phyloP scores from a whole-genome alignment of 2,888 invertebrate species.

The Meta bourneti region DNA sequence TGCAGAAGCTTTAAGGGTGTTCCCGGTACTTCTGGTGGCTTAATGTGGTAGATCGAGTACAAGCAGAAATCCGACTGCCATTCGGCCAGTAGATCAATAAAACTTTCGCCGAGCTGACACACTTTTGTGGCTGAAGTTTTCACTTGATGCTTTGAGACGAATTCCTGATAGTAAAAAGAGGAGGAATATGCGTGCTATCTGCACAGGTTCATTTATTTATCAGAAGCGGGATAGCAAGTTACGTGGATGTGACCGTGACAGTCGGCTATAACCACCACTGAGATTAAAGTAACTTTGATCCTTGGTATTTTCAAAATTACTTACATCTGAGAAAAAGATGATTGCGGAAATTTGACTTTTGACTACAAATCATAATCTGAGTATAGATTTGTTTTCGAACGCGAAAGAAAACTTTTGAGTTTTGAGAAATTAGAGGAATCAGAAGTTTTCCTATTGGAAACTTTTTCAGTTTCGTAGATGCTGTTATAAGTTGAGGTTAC shows the following conservation, averaged over 20 bases:
- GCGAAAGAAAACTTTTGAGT: too few species aligned
- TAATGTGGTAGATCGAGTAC: slow-evolving; percentile 13
- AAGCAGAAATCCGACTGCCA: background rate
- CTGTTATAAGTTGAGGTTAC: too few species aligned
- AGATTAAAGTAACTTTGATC: background rate
- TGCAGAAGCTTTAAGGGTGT: slow-evolving; percentile 13
- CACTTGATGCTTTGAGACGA: background rate
- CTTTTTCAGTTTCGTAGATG: too few species aligned
- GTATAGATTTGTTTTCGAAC: too few species aligned
- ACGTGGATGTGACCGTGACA: background rate
- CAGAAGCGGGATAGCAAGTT: background rate
- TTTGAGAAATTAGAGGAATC: too few species aligned
- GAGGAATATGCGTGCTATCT: background rate
- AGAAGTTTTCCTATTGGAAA: too few species aligned
- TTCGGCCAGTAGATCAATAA: slow-evolving; percentile 17
- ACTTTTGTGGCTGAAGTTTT: background rate
- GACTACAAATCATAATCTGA: too few species aligned
- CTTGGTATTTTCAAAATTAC: background rate
- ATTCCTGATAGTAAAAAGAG: background rate
- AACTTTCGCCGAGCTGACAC: background rate
- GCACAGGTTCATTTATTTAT: background rate
- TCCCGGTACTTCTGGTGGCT: background rate
- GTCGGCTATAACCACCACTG: background rate
- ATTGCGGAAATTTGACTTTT: too few species aligned
- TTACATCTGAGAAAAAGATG: background rate